phyloP scores from a whole-genome alignment of 2,113 vertebrate species.

The Salminus brasiliensis region DNA sequence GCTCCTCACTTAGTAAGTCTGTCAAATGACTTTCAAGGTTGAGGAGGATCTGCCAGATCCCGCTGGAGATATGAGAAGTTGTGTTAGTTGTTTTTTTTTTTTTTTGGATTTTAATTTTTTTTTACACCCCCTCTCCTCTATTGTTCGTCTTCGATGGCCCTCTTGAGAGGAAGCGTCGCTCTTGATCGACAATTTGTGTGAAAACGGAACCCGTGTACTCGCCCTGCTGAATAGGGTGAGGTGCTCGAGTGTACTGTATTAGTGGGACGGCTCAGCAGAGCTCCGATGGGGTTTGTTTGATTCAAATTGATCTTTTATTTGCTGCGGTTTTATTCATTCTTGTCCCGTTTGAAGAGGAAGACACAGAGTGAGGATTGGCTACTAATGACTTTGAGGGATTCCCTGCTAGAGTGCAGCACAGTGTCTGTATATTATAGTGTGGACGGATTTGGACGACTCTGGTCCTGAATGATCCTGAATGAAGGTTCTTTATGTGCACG shows the following conservation, averaged over 20 bases:
- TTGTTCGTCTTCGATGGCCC: conserved; percentile 46
- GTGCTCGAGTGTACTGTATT: conserved; percentile 25
- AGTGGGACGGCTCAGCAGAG: neutral
- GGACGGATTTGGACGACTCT: neutral
- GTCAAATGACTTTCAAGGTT: conserved; percentile 59
- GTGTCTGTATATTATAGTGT: neutral
- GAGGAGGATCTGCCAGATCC: conserved; percentile 38
- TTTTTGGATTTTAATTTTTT: no score
- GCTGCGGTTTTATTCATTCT: neutral
- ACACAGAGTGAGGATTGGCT: neutral
- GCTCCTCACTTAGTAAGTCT: conserved; percentile 43
- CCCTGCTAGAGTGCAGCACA: neutral
- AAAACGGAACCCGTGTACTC: conserved; percentile 41
- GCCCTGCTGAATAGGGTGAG: conserved; percentile 36
- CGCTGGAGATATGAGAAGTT: conserved; percentile 24
- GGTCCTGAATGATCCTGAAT: neutral
- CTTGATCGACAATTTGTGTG: conserved; percentile 51
- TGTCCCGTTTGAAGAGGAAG: neutral
- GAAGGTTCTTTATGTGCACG: no score
- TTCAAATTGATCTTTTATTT: neutral
- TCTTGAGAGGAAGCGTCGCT: conserved; percentile 42
- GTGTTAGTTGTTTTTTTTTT: conserved; percentile 37
- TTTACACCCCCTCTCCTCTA: conserved; percentile 27
- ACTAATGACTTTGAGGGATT: conserved; percentile 54
- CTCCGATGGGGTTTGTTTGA: conserved; percentile 1